phyloP scores from a whole-genome alignment of 2,888 invertebrate genomes.

The Pecten maximus region DNA sequence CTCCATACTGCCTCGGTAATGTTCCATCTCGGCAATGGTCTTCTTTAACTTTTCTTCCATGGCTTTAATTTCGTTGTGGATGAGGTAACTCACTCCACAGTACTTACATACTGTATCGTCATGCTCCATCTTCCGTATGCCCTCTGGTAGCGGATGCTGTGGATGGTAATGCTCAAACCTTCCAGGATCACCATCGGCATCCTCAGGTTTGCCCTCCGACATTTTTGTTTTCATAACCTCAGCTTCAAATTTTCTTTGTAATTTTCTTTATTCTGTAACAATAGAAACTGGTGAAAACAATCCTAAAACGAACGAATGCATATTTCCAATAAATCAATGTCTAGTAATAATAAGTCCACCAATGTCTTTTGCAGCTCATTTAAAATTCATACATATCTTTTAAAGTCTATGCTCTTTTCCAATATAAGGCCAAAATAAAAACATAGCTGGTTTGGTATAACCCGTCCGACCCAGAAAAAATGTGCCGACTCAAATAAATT shows the following conservation, averaged over 20 bases:
- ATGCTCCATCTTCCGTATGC: conserved; percentile 78
- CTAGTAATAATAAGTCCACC: too few relatives aligned
- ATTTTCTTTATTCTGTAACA: neutral
- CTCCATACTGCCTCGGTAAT: conserved; percentile 69
- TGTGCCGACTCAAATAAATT: too few relatives aligned
- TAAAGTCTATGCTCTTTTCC: too few relatives aligned
- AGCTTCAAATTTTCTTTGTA: neutral
- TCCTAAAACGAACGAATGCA: too few relatives aligned
- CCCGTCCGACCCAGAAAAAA: too few relatives aligned
- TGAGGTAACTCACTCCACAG: conserved; percentile 83
- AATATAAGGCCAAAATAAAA: too few relatives aligned
- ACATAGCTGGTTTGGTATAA: too few relatives aligned
- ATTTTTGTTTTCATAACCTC: conserved; percentile 36
- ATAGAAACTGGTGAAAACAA: neutral
- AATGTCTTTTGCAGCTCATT: too few relatives aligned
- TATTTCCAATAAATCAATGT: too few relatives aligned
- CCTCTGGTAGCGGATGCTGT: conserved; percentile 81
- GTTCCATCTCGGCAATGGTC: conserved; percentile 73
- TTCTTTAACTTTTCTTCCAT: conserved; percentile 79
- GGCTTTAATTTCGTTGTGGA: conserved; percentile 82
- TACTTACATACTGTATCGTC: conserved; percentile 81
- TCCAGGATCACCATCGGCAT: conserved; percentile 44
- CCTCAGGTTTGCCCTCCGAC: conserved; percentile 43
- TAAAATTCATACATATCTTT: too few relatives aligned
- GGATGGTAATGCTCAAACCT: conserved; percentile 67